A percentile compares a stretch with the other conserved stretches of the same genome.
Conservation (phyloP, 2,888 invertebrate species). For the Dinocampus coccinellae region DNA sequence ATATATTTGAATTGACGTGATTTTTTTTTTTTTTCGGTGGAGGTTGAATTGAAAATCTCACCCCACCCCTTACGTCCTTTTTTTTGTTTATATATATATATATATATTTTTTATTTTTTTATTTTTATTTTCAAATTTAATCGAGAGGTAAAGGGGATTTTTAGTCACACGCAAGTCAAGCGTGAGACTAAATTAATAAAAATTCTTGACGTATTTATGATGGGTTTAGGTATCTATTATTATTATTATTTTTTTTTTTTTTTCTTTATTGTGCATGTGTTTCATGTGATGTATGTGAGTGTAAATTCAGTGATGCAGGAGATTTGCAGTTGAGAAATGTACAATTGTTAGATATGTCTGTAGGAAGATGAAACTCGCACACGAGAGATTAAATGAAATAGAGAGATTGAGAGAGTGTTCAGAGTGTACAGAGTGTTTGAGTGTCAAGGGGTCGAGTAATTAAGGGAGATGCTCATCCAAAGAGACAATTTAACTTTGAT, state of each 20-base stretch:
- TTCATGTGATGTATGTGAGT: not conserved
- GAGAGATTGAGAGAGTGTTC: conserved; percentile 11
- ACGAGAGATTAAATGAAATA: too few relatives aligned
- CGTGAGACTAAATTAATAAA: not conserved
- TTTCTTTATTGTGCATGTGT: too few relatives aligned
- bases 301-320: conserved; percentile 31
- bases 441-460: conserved; percentile 58
- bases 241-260: too few relatives aligned
- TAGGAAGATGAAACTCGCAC: too few relatives aligned
- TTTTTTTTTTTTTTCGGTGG: too few relatives aligned
- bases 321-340: conserved; percentile 24
- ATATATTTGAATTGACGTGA: not conserved
- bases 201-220: not conserved
- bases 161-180: not conserved
- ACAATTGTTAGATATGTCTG: too few relatives aligned
- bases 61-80: too few relatives aligned
- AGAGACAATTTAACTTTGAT: conserved; percentile 69
- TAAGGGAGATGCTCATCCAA: conserved; percentile 68
- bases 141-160: not conserved
- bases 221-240: too few relatives aligned
- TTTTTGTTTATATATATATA: too few relatives aligned
- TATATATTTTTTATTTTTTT: too few relatives aligned
- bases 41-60: too few relatives aligned
- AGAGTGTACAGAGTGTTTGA: not conserved
- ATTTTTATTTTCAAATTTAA: too few relatives aligned